phyloP scores from a whole-genome alignment of 2,797 vertebrate species.

The Anabas testudineus region DNA sequence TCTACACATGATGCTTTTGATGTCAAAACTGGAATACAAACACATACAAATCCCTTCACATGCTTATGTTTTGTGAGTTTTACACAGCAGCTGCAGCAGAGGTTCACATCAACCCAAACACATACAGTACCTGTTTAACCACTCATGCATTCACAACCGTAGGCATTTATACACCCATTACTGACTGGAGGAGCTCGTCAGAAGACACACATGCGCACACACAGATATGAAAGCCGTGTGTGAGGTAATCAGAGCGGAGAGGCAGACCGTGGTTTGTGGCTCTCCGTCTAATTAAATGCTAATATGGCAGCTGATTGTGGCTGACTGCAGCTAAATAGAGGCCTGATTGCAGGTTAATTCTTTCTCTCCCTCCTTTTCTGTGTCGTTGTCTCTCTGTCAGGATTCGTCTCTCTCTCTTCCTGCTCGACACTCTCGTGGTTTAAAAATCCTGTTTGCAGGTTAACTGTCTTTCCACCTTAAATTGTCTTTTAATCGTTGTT shows the following conservation, averaged over 20 bases:
- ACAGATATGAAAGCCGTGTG: slow-evolving; percentile 24
- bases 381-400: slow-evolving; percentile 37
- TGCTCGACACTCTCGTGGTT: slow-evolving; percentile 11
- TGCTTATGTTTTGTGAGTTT: neutral
- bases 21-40: neutral
- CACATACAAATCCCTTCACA: neutral
- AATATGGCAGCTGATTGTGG: slow-evolving; percentile 72
- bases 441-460: slow-evolving; percentile 41
- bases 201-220: slow-evolving; percentile 11
- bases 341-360: slow-evolving; percentile 78
- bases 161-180: neutral
- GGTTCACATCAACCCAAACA: neutral
- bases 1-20: neutral
- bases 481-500: slow-evolving; percentile 44
- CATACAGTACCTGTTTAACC: neutral
- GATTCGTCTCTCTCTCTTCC: slow-evolving; percentile 14
- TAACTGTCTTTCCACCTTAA: slow-evolving; percentile 46
- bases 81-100: neutral
- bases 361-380: slow-evolving; percentile 27
- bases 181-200: neutral
- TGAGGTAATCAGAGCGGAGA: slow-evolving; percentile 68
- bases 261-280: slow-evolving; percentile 60
- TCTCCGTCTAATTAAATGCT: slow-evolving; percentile 73
- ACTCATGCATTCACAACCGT: neutral
- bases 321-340: slow-evolving; percentile 71